These are phyloP conservation scores for Leucophenga varia DNA, from an alignment of 1,140 invertebrate genomes.

Conservation along the genomic window DNA sequence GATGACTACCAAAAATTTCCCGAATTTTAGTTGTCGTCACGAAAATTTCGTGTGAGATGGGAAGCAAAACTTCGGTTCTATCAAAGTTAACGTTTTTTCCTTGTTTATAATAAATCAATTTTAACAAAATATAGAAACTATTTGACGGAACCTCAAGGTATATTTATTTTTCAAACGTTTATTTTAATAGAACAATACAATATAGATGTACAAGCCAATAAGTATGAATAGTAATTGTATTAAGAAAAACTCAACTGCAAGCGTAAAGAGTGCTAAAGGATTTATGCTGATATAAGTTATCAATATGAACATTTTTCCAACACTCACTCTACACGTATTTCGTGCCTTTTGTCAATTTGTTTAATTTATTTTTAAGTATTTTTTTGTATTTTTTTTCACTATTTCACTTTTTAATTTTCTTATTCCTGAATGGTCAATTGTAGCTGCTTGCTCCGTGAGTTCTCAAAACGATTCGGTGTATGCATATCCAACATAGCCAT, in stretches of 20 bases:
- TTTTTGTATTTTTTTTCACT: background rate
- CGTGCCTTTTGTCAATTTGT: background rate
- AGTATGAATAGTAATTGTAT: slow-evolving; percentile 48
- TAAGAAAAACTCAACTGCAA: slow-evolving; percentile 47
- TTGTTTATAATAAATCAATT: too few species aligned
- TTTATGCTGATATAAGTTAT: slow-evolving; percentile 35
- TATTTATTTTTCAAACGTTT: too few species aligned
- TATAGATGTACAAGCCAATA: slow-evolving; percentile 42
- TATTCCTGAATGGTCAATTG: slow-evolving; percentile 77
- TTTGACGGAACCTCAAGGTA: too few species aligned
- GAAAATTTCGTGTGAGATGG: too few species aligned
- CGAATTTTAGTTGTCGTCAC: too few species aligned
- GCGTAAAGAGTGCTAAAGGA: slow-evolving; percentile 36
- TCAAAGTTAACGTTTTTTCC: too few species aligned
- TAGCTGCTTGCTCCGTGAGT: slow-evolving; percentile 92
- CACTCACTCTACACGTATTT: background rate
- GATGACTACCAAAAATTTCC: too few species aligned
- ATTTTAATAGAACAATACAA: slow-evolving; percentile 10
- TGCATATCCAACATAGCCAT: slow-evolving; percentile 90
- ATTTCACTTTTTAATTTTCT: slow-evolving; percentile 16
- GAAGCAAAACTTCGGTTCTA: too few species aligned
- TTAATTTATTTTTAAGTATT: background rate
- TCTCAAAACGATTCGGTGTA: slow-evolving; percentile 98
- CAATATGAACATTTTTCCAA: slow-evolving; percentile 32
- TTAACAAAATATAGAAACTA: too few species aligned